Evolutionary conservation across 2,888 invertebrate species (phyloP).

Genomic region (Agonum fuliginosum): DNA sequence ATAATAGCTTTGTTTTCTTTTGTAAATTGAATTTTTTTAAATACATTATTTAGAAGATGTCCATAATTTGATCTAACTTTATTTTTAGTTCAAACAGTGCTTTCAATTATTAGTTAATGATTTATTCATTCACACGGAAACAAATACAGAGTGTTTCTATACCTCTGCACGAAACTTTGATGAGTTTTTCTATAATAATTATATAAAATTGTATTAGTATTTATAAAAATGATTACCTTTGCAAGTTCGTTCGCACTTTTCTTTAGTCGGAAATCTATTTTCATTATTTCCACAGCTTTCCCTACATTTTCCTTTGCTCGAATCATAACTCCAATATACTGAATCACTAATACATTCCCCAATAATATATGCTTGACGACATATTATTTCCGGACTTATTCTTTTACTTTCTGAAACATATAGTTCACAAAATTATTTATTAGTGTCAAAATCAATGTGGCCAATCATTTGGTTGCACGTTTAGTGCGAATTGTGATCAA

Average conservation of each 20-base stretch:
- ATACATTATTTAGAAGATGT: too few relatives aligned
- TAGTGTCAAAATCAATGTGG: neutral
- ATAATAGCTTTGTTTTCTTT: too few relatives aligned
- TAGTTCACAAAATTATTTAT: neutral
- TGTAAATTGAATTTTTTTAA: too few relatives aligned
- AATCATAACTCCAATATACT: constrained; percentile 40
- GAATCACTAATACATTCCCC: constrained; percentile 13
- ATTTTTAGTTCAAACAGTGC: too few relatives aligned
- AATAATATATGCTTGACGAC: constrained; percentile 41
- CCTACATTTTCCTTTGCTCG: constrained; percentile 32
- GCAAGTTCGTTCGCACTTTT: constrained; percentile 32
- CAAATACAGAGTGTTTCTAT: too few relatives aligned
- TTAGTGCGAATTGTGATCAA: too few relatives aligned
- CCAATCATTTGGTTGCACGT: too few relatives aligned
- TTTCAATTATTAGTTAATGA: too few relatives aligned
- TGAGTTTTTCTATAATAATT: too few relatives aligned
- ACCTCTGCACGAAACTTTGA: too few relatives aligned
- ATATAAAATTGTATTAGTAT: neutral
- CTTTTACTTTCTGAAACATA: constrained; percentile 15
- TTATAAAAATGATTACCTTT: constrained; percentile 24
- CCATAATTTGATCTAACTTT: too few relatives aligned
- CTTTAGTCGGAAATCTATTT: constrained; percentile 32
- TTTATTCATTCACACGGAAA: too few relatives aligned
- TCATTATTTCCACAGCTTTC: constrained; percentile 39
- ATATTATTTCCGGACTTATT: constrained; percentile 47